Conservation (phyloP, 2,888 invertebrate species). For the Thyatira batis region DNA sequence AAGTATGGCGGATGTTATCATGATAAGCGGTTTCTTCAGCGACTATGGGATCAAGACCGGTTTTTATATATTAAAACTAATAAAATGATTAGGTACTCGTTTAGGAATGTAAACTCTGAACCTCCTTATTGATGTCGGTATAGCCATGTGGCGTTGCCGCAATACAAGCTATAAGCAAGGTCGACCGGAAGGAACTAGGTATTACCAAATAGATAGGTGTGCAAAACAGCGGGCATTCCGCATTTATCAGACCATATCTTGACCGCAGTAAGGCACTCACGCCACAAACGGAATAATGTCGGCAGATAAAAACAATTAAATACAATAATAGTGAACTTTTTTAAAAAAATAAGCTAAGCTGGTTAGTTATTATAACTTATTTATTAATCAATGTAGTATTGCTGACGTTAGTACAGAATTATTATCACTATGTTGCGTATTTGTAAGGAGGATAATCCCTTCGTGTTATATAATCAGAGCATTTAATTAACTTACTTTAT, state of each 20-base stretch:
- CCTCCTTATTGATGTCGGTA: background rate
- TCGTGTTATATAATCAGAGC: too few species aligned
- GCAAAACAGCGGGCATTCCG: conserved; percentile 48
- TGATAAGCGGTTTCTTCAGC: background rate
- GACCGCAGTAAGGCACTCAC: conserved; percentile 30
- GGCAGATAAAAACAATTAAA: conserved; percentile 41
- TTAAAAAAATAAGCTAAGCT: too few species aligned
- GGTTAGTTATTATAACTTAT: too few species aligned
- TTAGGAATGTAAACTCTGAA: background rate
- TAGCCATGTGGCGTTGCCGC: conserved; percentile 25
- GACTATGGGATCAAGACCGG: background rate
- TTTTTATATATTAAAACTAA: conserved; percentile 5
- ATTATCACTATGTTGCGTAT: too few species aligned
- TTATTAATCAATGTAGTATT: too few species aligned
- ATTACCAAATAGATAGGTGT: conserved; percentile 70
- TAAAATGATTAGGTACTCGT: background rate
- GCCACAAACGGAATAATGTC: conserved; percentile 40
- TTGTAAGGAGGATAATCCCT: too few species aligned
- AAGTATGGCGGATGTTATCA: background rate
- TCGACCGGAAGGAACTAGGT: conserved; percentile 69
- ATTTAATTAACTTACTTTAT: too few species aligned
- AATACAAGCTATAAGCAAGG: conserved; percentile 58
- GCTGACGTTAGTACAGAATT: too few species aligned
- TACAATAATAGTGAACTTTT: background rate
- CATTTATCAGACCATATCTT: conserved; percentile 68